Base-by-base conservation (phyloP, 2,888 invertebrate species). In the Scrobipalpa atriplicella region DNA sequence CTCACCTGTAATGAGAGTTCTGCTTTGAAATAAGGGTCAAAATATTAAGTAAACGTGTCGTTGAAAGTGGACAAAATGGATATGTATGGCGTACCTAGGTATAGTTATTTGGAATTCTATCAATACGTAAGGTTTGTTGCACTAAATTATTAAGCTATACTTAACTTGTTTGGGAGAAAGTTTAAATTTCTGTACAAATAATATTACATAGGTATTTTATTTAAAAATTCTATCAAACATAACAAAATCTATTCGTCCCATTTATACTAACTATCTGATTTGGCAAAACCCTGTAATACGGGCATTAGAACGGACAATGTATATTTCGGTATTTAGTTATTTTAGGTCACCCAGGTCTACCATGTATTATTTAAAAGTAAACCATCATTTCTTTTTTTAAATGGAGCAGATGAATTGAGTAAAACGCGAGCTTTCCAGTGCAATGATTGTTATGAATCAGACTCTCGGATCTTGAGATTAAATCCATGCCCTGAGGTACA, bases 401-500 rank as follows among this genome's bases (percentile, higher is more conserved):
- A 81, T 76, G 78, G 78, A 72, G 73, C 70, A 73, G 75, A 77
- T 75, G 78, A 78, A 76, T 78, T 69, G 78, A 76, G 77, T 76
- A 74, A 78, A 79, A 79, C 76, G 72, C 74, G 75, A 80, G 80
- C 78, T 79, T 76, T 71, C 76, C 29, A 29, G 5, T 76, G 82
- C 84, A 85, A 86, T 82, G 80, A 78, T 86, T 87, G 85, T 90
- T 88, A 86, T 84, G 85, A 86, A 84, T 82, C 85, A 85, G 89
- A 87, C 86, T 85, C 82, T 82, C 84, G 83, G 84, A 88, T 86
- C 81, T 87, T 80, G 82, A 90, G 92, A 92, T 92, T 92, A 92
- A 91, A 91, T 90, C 90, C 89, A 88, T 89, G 84, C 89, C 90
- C 90, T 77, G 86, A 86, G 91, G 92, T 86, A 83, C 85, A 84